Base-by-base conservation (phyloP, 2,797 vertebrate genomes). In the Esox lucius region DNA sequence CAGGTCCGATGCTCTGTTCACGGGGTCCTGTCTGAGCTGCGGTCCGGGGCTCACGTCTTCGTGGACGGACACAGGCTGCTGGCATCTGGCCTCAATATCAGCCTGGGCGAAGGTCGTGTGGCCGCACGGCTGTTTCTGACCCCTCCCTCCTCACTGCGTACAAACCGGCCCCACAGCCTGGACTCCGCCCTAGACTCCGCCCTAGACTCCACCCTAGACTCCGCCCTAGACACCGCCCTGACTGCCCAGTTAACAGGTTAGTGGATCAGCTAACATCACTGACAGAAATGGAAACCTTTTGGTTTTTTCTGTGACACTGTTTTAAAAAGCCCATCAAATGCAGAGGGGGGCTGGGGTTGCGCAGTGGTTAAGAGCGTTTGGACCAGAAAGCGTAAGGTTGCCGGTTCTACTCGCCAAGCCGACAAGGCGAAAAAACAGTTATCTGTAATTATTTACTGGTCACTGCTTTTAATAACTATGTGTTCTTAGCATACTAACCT, bases 1-100 rank as follows among this genome's bases (percentile, higher is more conserved):
- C 80, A 96, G 95, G 80, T 86, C 39, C 81, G 87, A 0, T 61
- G 90, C 53, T 79, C 88, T n/a, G 19, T 91, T 28, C 85, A 87
- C 73, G 88, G 85, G 35, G 19, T 35, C 2, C 59, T 84, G 12
- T 51, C 84, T 19, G 79, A 89, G 81, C 83, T 84, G 26, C 90
- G 91, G 82, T 91, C 90, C 62, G 87, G 79, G 0, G 31, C 87
- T 74, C 83, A 76, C 51, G 39, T 95, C 81, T 80, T 79, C 2
- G 65, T 85, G 51, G 89, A 89, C 0, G 87, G 92, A 78, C 86
- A 91, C 68, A 86, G 79, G 1, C 87, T 91, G 70, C 53, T 95
- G 48, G 79, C 62, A 5, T 93, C 90, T 16, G 81, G 84, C 5
- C 24, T 95, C 69, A 93, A 92, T 39, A 80, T 91, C 68, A 84